Evolutionary conservation across 2,113 vertebrate species (phyloP), one percentile per base, ranked within the genome.

Genomic region (Puma concolor): DNA sequence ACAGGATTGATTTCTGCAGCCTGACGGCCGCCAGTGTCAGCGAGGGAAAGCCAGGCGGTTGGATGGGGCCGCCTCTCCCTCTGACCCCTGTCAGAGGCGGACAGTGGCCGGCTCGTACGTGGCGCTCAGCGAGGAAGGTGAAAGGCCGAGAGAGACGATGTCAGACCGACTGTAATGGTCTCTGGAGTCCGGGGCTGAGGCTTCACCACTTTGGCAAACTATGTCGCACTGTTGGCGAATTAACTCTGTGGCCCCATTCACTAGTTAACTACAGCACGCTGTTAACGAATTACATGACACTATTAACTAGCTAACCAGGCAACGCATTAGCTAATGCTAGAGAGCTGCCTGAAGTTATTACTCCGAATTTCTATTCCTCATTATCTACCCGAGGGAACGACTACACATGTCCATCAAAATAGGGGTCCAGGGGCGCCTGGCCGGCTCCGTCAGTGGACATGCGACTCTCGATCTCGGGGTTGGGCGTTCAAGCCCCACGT

Each of bases 71-170:
- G 4, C 27, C 19, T 41, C 10, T n/a, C 29, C 29, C 50, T 60
- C 4, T 10, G 29, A n/a, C 23, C 38, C 38, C 11, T 11, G 1
- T 7, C 5, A 2, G n/a, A 16, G n/a, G 29, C 10, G 64, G 36
- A 23, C 16, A 23, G 72, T 15, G 15, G n/a, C 63, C 36, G 11
- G 50, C 11, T 13, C 0, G 9, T 9, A 38, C 27, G 57, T 29
- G 7, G 63, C 52, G 36, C 7, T 36, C 31, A 60, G 33, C 3
- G 12, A 94, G 23, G 31, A 48, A 2, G 25, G 29, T 36, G 21
- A 71, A 31, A 48, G 25, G 36, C 72, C 27, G 29, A 36, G 50
- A 23, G 48, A 29, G 4, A 9, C 4, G 6, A 2, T 5, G 14
- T 7, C n/a, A 63, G 63, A 10, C 29, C 60, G 21, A 4, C 7